A percentile compares a stretch with the other conserved stretches of the same genome.
These are phyloP conservation scores for Nyctereutes procyonoides DNA, from an alignment of 2,113 vertebrate genomes.

Conservation along the genomic window DNA sequence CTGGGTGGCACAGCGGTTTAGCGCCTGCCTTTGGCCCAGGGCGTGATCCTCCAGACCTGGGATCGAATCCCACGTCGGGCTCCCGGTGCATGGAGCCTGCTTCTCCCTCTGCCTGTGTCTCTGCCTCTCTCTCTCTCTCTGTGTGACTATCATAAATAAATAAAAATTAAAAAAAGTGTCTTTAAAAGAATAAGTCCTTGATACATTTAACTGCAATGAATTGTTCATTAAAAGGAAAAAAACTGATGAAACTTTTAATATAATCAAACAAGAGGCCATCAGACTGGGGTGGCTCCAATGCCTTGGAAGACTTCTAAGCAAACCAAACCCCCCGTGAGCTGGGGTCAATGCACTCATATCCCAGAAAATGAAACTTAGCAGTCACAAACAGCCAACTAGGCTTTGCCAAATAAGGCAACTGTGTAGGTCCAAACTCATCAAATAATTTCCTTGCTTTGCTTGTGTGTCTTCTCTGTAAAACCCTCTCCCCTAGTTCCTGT, in stretches of 20 bases:
- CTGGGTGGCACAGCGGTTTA: too few species aligned
- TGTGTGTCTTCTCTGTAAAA: neutral
- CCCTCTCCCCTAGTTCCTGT: neutral
- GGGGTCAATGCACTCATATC: fast-evolving
- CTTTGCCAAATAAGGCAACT: neutral
- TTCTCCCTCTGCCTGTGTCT: too few species aligned
- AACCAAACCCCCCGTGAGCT: neutral
- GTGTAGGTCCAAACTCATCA: neutral
- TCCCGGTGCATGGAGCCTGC: too few species aligned
- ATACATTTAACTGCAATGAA: neutral
- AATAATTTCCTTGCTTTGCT: neutral
- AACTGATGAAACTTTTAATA: neutral
- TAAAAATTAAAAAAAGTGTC: too few species aligned
- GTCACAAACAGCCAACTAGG: neutral
- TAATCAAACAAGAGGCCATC: neutral
- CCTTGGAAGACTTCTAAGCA: neutral
- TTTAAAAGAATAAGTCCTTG: neutral
- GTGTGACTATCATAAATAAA: too few species aligned
- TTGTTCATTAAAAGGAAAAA: neutral
- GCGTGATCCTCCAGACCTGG: too few species aligned
- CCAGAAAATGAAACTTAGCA: neutral
- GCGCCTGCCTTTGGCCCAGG: too few species aligned
- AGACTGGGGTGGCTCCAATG: neutral
- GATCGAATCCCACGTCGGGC: too few species aligned
- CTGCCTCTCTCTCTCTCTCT: too few species aligned